Base-by-base conservation (phyloP, 1,140 invertebrate species). In the Hetaerina americana region DNA sequence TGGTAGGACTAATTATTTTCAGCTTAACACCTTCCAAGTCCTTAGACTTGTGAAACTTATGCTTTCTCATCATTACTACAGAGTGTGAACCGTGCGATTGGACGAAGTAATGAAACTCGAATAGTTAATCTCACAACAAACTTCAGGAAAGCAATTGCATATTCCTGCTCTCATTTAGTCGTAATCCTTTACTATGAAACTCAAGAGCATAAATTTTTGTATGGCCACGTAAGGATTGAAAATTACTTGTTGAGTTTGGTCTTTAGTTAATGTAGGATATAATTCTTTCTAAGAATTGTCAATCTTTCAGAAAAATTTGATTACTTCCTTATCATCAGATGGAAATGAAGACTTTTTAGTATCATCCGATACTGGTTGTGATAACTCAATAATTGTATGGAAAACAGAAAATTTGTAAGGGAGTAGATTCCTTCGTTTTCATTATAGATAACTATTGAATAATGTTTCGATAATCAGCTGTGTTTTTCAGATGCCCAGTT, bases 381-480 rank as follows among this genome's bases (percentile, higher is more conserved):
- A 87, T 75, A 85, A 81, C 66, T 77, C 80, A 26, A 74, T 87
- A 26, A 83, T 86, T 28, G 78, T 87, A 24, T 87, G 86, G 85
- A 81, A 87, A 69, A 83, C 78, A 26, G 73, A 70, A 66, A 81
- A 83, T 73, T 76, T 74, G 79, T 79, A 74, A 75, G n/a, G n/a
- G n/a, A n/a, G n/a, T n/a, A n/a, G n/a, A n/a, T 66, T 70, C 29
- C 25, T 66, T 68, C n/a, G 18, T 26, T n/a, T 5, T 40, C n/a
- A 70, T 69, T 31, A 70, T 26, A 49, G 15, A 73, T 57, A 6
- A 2, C 26, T 5, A 10, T 24, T 28, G 6, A 31, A 72, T 27
- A 26, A 28, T 5, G 18, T 70, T 27, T 27, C 29, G 22, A 5
- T 28, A 26, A 10, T 71, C 10, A 15, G 0, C 49, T 5, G 6